A percentile compares a stretch with the other conserved stretches of the same genome.
These are phyloP conservation scores for Turritopsis dohrnii DNA, from an alignment of 30 jellyfish, hydroid and myxozoan genomes.

Conservation along the genomic window DNA sequence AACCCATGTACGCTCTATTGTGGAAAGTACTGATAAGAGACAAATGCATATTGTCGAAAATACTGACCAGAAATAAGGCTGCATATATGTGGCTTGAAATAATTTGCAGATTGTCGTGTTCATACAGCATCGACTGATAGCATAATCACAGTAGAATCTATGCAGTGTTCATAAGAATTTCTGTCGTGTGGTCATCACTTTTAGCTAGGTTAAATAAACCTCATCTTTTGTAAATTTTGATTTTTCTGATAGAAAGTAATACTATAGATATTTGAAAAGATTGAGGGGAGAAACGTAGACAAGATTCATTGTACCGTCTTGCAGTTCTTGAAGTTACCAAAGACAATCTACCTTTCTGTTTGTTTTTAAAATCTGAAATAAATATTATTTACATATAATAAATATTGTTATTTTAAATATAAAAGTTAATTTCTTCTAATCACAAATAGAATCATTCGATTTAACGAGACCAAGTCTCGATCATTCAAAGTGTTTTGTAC, in stretches of 20 bases:
- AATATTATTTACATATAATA: too few species aligned
- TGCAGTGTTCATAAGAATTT: background rate
- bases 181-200: background rate
- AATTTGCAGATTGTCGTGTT: background rate
- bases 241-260: background rate
- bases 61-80: background rate
- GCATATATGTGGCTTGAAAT: too few species aligned
- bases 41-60: background rate
- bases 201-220: background rate
- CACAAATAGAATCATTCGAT: background rate
- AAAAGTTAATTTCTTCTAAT: background rate
- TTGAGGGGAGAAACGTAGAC: too few species aligned
- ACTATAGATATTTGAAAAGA: too few species aligned
- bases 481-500: background rate
- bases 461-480: background rate
- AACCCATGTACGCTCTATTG: conserved; percentile 6
- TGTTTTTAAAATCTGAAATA: background rate
- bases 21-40: background rate
- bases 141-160: background rate
- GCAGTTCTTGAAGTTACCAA: too few species aligned
- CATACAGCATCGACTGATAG: background rate
- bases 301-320: too few species aligned
- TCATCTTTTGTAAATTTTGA: background rate
- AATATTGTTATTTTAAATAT: too few species aligned
- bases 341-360: too few species aligned